A percentile compares a stretch with the other conserved stretches of the same genome.
These are phyloP conservation scores for Actinemys pallida DNA, from an alignment of 2,113 vertebrate species.

Conservation along the genomic window DNA sequence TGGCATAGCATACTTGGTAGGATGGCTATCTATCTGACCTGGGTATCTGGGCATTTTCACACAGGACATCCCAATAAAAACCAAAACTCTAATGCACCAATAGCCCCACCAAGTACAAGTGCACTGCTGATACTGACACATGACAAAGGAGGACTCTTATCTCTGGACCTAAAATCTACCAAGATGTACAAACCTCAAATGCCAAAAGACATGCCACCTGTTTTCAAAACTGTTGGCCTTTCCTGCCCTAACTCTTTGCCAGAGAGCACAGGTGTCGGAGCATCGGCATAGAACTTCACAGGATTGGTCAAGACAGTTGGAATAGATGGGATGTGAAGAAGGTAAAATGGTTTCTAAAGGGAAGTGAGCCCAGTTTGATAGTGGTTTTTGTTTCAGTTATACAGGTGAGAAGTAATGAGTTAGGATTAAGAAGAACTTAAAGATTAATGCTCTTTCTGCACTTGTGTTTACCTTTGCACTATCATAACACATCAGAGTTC, in stretches of 20 bases:
- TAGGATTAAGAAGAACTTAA: neutral
- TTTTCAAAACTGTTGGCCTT: neutral
- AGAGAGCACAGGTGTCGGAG: neutral
- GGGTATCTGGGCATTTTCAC: neutral
- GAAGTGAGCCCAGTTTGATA: neutral
- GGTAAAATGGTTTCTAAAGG: neutral
- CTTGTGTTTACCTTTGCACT: neutral
- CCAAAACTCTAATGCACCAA: neutral
- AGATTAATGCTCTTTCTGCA: rapidly evolving
- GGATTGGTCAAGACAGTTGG: neutral
- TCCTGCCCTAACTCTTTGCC: neutral
- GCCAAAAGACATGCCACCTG: neutral
- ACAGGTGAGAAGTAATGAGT: neutral
- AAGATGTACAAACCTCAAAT: neutral
- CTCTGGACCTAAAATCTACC: neutral
- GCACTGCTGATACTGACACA: neutral
- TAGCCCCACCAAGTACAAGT: neutral
- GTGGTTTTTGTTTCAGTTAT: neutral
- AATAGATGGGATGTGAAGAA: neutral
- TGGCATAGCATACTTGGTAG: neutral
- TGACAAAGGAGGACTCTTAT: neutral
- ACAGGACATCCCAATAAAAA: neutral
- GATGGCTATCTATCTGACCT: neutral
- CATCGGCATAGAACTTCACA: neutral
- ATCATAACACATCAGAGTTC: neutral